These are phyloP conservation scores for Desoria tigrina DNA, from an alignment of 2,888 invertebrate genomes.

Conservation along the genomic window DNA sequence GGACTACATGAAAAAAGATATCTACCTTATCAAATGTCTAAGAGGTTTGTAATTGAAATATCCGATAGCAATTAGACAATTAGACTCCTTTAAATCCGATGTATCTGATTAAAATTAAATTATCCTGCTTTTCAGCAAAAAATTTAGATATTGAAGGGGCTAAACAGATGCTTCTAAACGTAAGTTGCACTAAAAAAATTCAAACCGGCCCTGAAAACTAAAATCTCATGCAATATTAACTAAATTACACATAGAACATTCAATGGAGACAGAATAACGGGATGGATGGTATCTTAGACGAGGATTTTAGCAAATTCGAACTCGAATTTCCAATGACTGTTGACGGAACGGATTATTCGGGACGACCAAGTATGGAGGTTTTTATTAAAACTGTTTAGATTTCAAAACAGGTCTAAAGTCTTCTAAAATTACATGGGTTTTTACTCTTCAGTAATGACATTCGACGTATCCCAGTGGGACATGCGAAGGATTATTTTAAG, in stretches of 20 bases:
- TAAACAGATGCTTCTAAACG: background rate
- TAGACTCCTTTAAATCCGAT: too few species aligned
- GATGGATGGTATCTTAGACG: constrained; percentile 3
- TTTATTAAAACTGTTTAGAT: too few species aligned
- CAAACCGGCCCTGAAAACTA: background rate
- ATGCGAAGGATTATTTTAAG: background rate
- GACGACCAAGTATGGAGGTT: constrained; percentile 10
- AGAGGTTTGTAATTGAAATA: background rate
- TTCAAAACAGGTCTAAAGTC: too few species aligned
- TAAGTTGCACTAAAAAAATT: constrained; percentile 8
- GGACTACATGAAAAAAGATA: constrained; percentile 13
- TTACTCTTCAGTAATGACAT: background rate
- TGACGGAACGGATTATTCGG: background rate
- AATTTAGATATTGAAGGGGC: constrained; percentile 1
- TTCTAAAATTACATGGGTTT: too few species aligned
- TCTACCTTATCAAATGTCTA: constrained; percentile 8
- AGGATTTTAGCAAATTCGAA: constrained; percentile 8
- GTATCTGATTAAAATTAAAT: too few species aligned
- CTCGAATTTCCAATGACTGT: background rate
- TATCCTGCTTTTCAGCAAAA: constrained; percentile 4
- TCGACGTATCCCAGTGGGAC: background rate
- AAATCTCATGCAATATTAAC: background rate
- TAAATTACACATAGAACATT: constrained; percentile 10
- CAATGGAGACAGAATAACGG: background rate
- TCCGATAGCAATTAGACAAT: too few species aligned